These are phyloP conservation scores for Lepus timidus DNA, from an alignment of 2,113 vertebrate genomes.

Conservation along the genomic window DNA sequence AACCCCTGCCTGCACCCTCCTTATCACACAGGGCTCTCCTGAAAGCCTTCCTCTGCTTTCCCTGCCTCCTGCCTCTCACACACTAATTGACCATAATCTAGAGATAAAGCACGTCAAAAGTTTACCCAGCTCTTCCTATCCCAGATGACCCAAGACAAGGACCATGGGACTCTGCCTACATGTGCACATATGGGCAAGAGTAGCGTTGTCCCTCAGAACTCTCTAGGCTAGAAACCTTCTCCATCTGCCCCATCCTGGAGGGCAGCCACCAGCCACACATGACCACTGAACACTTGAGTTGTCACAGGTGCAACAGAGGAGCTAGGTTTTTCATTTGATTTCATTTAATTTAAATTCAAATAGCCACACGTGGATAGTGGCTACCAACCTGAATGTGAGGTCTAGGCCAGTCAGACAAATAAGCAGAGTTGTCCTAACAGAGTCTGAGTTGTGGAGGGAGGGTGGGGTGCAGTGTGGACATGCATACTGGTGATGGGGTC, in stretches of 20 bases:
- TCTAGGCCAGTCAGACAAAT: neutral
- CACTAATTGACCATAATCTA: neutral
- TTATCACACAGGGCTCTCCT: neutral
- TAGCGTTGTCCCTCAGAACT: neutral
- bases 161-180: fast-evolving
- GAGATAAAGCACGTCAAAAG: neutral
- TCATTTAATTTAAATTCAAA: constrained; percentile 25
- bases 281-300: neutral
- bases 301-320: neutral
- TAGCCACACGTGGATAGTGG: neutral
- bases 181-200: fast-evolving
- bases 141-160: neutral
- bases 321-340: neutral
- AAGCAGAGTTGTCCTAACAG: neutral
- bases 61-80: too few species aligned
- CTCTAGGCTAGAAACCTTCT: neutral
- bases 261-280: neutral
- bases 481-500: neutral
- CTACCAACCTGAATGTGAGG: neutral
- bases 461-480: too few species aligned
- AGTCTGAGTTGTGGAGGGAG: neutral
- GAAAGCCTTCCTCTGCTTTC: neutral
- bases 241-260: too few species aligned
- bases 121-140: neutral
- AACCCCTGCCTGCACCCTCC: neutral